Conservation (phyloP, 1,140 invertebrate species). For the Calliopsis andreniformis region DNA sequence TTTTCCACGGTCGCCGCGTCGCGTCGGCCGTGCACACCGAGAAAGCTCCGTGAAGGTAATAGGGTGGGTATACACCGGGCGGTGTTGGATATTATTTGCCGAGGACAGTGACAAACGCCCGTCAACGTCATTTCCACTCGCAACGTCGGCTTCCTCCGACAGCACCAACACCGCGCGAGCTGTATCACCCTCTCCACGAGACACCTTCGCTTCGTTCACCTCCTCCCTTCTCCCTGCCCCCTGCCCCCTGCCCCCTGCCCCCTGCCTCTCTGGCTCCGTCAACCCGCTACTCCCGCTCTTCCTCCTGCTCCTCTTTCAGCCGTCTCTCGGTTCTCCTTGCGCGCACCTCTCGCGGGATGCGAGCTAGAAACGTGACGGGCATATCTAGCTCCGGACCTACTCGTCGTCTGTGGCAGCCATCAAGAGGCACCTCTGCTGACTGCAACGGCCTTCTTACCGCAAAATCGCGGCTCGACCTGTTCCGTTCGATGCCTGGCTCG, state of each 20-base stretch:
- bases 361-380: constrained; percentile 74
- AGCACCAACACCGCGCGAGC: constrained; percentile 29
- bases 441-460: constrained; percentile 30
- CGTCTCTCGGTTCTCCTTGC: constrained; percentile 25
- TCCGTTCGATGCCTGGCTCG: constrained; percentile 23
- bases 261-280: too few relatives aligned
- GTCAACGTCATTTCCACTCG: constrained; percentile 78
- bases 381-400: constrained; percentile 71
- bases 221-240: constrained; percentile 28
- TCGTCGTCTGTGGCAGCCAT: constrained; percentile 71
- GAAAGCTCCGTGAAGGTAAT: constrained; percentile 48
- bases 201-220: constrained; percentile 32
- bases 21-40: constrained; percentile 28
- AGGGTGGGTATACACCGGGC: constrained; percentile 58
- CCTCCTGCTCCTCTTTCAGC: constrained; percentile 38
- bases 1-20: constrained; percentile 38
- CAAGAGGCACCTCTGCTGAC: constrained; percentile 64
- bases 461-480: background rate
- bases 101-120: constrained; percentile 80
- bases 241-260: constrained; percentile 15
- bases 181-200: constrained; percentile 34
- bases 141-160: constrained; percentile 61
- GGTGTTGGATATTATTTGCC: constrained; percentile 79
- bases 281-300: constrained; percentile 13
- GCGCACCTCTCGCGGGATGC: constrained; percentile 53